These are phyloP conservation scores for Empidonax traillii DNA, from an alignment of 2,113 vertebrate genomes.

Conservation along the genomic window DNA sequence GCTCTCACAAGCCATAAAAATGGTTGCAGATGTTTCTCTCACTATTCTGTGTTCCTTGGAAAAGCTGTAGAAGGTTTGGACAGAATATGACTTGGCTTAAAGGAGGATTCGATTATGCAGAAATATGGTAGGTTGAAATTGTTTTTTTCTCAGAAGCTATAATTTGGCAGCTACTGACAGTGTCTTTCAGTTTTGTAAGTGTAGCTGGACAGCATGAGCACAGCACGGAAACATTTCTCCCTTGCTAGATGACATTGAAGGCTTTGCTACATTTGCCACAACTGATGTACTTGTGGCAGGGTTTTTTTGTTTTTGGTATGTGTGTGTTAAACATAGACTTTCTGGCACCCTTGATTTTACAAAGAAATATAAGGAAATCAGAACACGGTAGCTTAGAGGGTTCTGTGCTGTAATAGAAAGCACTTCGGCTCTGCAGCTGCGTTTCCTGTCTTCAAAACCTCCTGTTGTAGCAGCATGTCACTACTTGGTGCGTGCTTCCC, in stretches of 20 bases:
- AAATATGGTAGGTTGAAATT: conserved; percentile 57
- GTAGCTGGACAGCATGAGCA: not conserved
- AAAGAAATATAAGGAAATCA: not conserved
- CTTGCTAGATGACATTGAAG: accelerated
- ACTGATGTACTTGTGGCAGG: not conserved
- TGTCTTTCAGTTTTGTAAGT: not conserved
- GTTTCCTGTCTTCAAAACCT: not conserved
- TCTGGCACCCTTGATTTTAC: not conserved
- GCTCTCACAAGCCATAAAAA: conserved; percentile 70
- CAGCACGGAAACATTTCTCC: not conserved
- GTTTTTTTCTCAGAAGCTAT: not conserved
- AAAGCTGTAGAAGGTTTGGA: conserved; percentile 68
- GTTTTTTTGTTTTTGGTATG: not conserved
- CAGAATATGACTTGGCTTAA: conserved; percentile 68
- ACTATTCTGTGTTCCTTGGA: conserved; percentile 58
- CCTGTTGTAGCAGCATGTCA: not conserved
- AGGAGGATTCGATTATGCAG: conserved; percentile 69
- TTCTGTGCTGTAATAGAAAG: not conserved
- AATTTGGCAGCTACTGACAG: not conserved
- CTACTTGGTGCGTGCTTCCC: accelerated
- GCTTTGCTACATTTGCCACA: not conserved
- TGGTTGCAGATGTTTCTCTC: conserved; percentile 60
- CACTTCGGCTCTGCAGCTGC: not conserved
- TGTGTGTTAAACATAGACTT: not conserved
- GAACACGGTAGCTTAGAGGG: accelerated